Conservation (phyloP, 2,113 vertebrate species). For the Panthera tigris region DNA sequence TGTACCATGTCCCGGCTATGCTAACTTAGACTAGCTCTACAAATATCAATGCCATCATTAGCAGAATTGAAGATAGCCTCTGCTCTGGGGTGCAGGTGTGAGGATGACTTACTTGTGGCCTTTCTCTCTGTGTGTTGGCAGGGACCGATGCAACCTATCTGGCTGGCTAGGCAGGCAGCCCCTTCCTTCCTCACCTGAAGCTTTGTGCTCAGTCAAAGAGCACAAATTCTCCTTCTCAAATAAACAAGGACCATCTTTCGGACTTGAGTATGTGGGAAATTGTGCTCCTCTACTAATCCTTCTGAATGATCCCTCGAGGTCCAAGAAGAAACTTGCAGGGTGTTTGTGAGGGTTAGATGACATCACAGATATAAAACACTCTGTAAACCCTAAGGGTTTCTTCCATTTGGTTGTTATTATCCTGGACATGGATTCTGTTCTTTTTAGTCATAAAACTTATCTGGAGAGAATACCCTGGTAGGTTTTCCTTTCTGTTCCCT, state of each 20-base stretch:
- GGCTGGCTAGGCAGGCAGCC: not conserved
- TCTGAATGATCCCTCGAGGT: not conserved
- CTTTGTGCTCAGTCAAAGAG: not conserved
- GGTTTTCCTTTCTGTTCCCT: not conserved
- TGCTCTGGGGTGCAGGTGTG: too few species aligned
- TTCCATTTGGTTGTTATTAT: constrained; percentile 42
- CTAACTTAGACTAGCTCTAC: not conserved
- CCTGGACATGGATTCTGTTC: not conserved
- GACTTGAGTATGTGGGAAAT: not conserved
- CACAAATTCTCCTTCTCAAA: not conserved
- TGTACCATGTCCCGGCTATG: not conserved
- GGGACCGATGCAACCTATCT: not conserved
- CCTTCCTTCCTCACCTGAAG: not conserved
- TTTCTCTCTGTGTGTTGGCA: not conserved
- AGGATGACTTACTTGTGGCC: not conserved
- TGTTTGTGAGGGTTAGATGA: constrained; percentile 23
- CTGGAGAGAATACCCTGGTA: not conserved
- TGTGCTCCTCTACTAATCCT: not conserved
- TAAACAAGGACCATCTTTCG: not conserved
- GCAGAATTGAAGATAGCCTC: not conserved
- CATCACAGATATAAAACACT: constrained; percentile 47
- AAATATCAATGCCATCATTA: not conserved
- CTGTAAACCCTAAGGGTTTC: constrained; percentile 21
- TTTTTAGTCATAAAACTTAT: constrained; percentile 16
- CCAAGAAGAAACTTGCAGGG: not conserved